Conservation (phyloP, 1,140 invertebrate species). For the Drosophila paulistorum region DNA sequence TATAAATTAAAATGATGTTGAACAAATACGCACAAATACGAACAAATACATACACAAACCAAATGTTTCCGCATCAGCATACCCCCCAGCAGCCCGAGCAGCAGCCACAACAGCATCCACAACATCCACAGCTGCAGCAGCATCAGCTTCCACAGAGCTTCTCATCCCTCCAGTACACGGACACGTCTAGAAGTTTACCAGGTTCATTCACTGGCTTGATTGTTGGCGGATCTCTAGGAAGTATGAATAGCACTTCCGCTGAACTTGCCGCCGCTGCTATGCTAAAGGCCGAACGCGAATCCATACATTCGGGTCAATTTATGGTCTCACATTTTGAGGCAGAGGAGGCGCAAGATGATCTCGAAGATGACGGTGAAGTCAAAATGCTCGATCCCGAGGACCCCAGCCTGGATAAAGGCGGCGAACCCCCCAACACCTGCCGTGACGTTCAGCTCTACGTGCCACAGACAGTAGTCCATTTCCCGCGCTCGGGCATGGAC, state of each 20-base stretch:
- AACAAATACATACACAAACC: constrained; percentile 43
- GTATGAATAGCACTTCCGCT: constrained; percentile 29
- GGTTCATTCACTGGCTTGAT: background rate
- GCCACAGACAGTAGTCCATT: constrained; percentile 58
- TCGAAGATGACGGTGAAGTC: constrained; percentile 86
- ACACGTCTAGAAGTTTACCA: background rate
- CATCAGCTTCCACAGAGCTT: constrained; percentile 41
- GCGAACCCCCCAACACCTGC: constrained; percentile 66
- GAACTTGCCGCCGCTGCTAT: constrained; percentile 46
- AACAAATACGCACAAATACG: constrained; percentile 68
- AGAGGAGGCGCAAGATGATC: constrained; percentile 94
- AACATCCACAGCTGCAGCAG: constrained; percentile 32
- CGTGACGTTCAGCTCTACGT: constrained; percentile 78
- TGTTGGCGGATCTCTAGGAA: background rate
- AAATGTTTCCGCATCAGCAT: constrained; percentile 68
- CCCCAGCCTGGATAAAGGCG: constrained; percentile 66
- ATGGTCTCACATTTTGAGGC: constrained; percentile 99
- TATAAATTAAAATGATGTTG: constrained; percentile 67
- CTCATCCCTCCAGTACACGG: constrained; percentile 51
- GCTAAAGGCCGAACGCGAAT: constrained; percentile 85
- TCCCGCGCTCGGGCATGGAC: constrained; percentile 50
- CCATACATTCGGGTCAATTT: constrained; percentile 98
- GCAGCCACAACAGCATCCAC: constrained; percentile 36
- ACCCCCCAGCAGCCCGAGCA: constrained; percentile 39
- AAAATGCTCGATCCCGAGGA: constrained; percentile 87